Conservation (phyloP, 1,140 invertebrate genomes). For the Cylas formicarius region DNA sequence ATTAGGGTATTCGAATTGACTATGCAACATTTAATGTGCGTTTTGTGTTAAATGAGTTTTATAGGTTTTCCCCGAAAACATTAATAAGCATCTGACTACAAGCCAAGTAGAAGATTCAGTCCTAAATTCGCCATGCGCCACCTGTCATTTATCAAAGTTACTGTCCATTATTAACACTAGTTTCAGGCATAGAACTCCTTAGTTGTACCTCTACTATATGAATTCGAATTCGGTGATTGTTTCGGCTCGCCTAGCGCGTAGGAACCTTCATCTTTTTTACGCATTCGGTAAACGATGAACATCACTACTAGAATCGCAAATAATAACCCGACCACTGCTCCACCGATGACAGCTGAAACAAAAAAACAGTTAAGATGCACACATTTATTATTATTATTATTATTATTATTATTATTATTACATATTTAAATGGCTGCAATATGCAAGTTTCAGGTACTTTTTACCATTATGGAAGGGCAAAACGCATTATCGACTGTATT, state of each 20-base stretch:
- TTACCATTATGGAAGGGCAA: too few relatives aligned
- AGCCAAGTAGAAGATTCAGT: slow-evolving; percentile 34
- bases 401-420: too few relatives aligned
- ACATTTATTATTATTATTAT: slow-evolving; percentile 3
- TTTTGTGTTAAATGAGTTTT: slow-evolving; percentile 4
- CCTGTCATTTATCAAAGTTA: slow-evolving; percentile 27
- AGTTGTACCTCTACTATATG: slow-evolving; percentile 84
- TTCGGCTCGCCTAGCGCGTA: slow-evolving; percentile 96
- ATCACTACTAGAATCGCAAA: slow-evolving; percentile 97
- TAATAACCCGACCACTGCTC: slow-evolving; percentile 91
- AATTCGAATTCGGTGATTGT: slow-evolving; percentile 81
- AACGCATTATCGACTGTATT: too few relatives aligned
- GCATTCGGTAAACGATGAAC: slow-evolving; percentile 99
- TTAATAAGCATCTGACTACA: slow-evolving; percentile 12
- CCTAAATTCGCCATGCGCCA: slow-evolving; percentile 28
- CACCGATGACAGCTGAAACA: slow-evolving; percentile 93
- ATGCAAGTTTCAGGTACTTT: too few relatives aligned
- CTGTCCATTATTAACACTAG: slow-evolving; percentile 35
- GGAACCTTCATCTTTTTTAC: slow-evolving; percentile 99
- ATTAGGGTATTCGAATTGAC: slow-evolving; percentile 11
- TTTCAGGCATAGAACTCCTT: slow-evolving; percentile 93
- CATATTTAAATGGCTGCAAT: too few relatives aligned
- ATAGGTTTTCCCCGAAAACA: slow-evolving; percentile 3
- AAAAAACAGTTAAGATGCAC: too few relatives aligned
- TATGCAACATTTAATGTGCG: slow-evolving; percentile 11